Evolutionary conservation across 2,888 invertebrate species (phyloP), one percentile per base, ranked within the genome.

Genomic region (Chrysodeixis includens): DNA sequence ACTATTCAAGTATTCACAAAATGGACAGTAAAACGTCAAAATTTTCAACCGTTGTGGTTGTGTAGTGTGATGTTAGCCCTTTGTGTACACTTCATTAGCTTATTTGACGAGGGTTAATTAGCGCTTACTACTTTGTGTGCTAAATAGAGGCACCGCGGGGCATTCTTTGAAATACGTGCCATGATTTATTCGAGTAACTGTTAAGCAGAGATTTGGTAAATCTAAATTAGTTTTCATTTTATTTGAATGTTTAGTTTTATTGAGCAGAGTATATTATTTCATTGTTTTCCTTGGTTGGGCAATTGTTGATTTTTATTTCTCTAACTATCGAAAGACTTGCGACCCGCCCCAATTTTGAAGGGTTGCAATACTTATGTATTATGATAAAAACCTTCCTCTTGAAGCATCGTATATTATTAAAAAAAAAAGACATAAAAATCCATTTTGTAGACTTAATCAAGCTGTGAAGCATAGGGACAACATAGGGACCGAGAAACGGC

Each of bases 81-180:
- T 84, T 78, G 74, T 81, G 78, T 82, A 83, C 86, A 82, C 86
- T 84, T 85, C 85, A 88, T 87, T 85, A 86, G 65, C 76, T 82
- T 74, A 78, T 84, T 81, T 81, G 83, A 82, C 79, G 74, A 83
- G 84, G 85, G 85, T 78, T 44, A 49, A 49, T 49, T 32, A 58
- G 75, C 74, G 71, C 78, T 73, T 75, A 77, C 69, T 67, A 74
- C 69, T 76, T 76, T 76, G 78, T 79, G 79, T 72, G 52, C 62
- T 72, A 69, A 78, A 77, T 76, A 53, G 62, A 53, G 57, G 59
- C 62, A 66, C 71, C 69, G 61, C 56, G 70, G 68, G 65, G 60
- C 54, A 73, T 66, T 70, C 61, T 74, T 75, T 56, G 8, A 26
- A 26, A 52, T 46, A 16, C 30, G 44, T 46, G 9, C 22, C 26